Base-by-base conservation (phyloP, 1,140 invertebrate genomes). In the Magallana angulata region DNA sequence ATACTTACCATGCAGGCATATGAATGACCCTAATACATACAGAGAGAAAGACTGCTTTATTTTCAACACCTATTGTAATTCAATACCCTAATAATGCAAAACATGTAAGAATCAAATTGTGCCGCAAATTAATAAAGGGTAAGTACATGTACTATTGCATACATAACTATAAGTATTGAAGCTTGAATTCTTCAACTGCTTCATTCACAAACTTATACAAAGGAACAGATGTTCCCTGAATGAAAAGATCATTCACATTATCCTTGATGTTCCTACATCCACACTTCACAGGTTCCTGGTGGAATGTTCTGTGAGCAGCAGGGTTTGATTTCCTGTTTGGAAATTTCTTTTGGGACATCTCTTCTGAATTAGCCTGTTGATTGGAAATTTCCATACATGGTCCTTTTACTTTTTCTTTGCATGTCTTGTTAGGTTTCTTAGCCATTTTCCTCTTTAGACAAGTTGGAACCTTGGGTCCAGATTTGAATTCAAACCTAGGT, bases 1-100 rank as follows among this genome's bases (percentile, higher is more conserved):
- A 24, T 76, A 76, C 68, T 76, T 30, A 76, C 68, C 68, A 76
- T 30, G 24, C 24, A 76, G 68, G 68, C 68, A 76, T 76, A 76
- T 76, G 68, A 76, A 76, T 76, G 68, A 76, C 68, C 68, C 68
- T 76, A 76, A 76, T 76, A 76, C 24, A 76, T 24, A 76, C 68
- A 76, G 68, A 76, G 24, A 76, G 68, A 76, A 76, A 76, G 36
- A 76, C 8, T 30, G 68, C 18, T 71, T 71, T 76, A 76, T 76
- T 76, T 30, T 48, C 68, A 36, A 30, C 12, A 76, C 36, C 36
- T 48, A 71, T 30, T 8, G 14, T 0, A 36, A 76, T 30, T 12
- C 9, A 76, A 11, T 71, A 9, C 36, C 2, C 36, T 71, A 30
- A 76, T 4, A 76, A n/a, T 64, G 60, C 60, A 64, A 64, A 64